Conservation (phyloP, 2,113 vertebrate species). For the Elephantulus edwardii region DNA sequence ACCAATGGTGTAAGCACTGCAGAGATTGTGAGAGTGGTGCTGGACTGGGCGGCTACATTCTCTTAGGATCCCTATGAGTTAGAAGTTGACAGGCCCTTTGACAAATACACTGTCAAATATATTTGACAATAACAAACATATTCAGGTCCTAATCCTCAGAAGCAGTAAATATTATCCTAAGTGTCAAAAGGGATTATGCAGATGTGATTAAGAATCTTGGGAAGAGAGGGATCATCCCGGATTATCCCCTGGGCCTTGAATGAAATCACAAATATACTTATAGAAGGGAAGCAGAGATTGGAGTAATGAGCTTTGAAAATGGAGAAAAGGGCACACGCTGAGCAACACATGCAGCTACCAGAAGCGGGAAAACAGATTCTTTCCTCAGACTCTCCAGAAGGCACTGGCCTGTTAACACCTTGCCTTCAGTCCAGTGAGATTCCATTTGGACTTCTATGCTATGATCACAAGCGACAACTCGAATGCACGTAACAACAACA, state of each 20-base stretch:
- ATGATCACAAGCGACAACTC: too few relatives aligned
- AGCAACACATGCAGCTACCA: neutral
- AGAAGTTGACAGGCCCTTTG: too few relatives aligned
- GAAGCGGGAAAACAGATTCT: neutral
- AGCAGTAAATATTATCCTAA: neutral
- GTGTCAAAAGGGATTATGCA: neutral
- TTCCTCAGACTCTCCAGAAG: neutral
- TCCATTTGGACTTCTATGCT: neutral
- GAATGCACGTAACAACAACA: too few relatives aligned
- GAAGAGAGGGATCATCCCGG: neutral
- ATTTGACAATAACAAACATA: too few relatives aligned
- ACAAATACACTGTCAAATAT: too few relatives aligned
- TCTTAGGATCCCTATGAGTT: too few relatives aligned
- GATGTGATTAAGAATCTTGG: neutral
- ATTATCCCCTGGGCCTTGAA: neutral
- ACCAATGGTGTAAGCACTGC: too few relatives aligned
- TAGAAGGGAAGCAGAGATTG: neutral
- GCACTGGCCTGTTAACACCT: neutral
- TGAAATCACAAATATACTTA: neutral
- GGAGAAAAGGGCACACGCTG: neutral
- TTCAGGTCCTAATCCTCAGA: neutral
- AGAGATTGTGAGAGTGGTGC: too few relatives aligned
- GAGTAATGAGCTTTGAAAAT: neutral
- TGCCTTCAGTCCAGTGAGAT: neutral
- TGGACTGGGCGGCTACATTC: too few relatives aligned